Evolutionary conservation across 2,797 vertebrate genomes (phyloP).

Genomic region (Bradypus variegatus): DNA sequence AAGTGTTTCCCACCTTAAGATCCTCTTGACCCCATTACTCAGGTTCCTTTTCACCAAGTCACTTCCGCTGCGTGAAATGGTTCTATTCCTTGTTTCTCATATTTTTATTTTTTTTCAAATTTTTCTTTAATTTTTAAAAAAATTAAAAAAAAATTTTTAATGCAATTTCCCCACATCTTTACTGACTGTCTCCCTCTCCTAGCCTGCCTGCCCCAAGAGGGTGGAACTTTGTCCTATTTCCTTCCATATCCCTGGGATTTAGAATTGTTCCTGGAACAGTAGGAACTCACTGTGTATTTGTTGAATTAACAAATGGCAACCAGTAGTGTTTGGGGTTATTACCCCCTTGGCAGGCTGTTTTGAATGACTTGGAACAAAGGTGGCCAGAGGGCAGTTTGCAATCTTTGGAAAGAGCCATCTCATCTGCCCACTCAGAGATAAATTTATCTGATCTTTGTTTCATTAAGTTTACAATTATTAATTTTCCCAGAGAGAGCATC

Average conservation of each 20-base stretch:
- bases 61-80: not conserved
- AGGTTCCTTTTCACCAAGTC: not conserved
- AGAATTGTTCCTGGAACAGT: not conserved
- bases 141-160: too few relatives aligned
- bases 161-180: too few relatives aligned
- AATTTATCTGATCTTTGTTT: not conserved
- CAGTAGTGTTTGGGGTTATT: too few relatives aligned
- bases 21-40: too few relatives aligned
- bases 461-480: too few relatives aligned
- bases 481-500: too few relatives aligned
- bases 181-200: not conserved
- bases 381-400: not conserved
- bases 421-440: not conserved
- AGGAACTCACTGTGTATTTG: too few relatives aligned
- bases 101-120: not conserved
- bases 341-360: too few relatives aligned
- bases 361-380: too few relatives aligned
- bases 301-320: too few relatives aligned
- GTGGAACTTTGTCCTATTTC: not conserved
- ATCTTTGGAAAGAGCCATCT: not conserved
- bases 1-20: not conserved
- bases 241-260: not conserved
- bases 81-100: not conserved
- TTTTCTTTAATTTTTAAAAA: not conserved
- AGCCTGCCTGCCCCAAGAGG: not conserved